Percentiles rank a stretch among this genome's conserved stretches.
Evolutionary conservation across 2,113 vertebrate genomes (phyloP).

Genomic region (Corythornis madagascariensis): DNA sequence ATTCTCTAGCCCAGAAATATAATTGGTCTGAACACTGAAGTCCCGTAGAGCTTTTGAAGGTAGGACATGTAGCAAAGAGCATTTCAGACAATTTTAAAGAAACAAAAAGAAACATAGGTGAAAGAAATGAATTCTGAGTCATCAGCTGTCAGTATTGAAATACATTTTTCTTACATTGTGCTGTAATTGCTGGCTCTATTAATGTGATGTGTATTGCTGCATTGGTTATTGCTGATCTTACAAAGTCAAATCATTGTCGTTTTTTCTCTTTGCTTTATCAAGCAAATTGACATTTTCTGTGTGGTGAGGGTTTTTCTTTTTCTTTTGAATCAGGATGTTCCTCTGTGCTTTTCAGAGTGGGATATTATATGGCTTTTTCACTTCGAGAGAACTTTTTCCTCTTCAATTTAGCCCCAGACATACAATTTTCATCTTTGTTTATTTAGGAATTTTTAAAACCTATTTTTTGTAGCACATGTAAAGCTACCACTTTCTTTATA

Average conservation of each 20-base stretch:
- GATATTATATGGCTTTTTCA: neutral
- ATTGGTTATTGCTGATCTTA: conserved; percentile 44
- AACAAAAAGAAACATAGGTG: conserved; percentile 34
- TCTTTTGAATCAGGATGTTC: neutral
- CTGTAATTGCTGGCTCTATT: conserved; percentile 55
- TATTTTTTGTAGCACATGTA: neutral
- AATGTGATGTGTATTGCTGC: conserved; percentile 42
- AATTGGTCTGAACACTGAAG: conserved; percentile 26
- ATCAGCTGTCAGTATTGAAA: conserved; percentile 59
- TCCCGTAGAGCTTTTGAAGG: conserved; percentile 45
- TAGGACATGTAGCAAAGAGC: conserved; percentile 14
- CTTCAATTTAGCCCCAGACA: neutral
- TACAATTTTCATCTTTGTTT: neutral
- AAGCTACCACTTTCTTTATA: neutral
- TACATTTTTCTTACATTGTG: conserved; percentile 51
- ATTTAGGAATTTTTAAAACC: neutral
- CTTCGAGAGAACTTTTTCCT: neutral
- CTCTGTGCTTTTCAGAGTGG: neutral
- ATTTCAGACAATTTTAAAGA: conserved; percentile 50
- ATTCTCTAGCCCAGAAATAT: neutral
- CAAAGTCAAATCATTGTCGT: conserved; percentile 29
- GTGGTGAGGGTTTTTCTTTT: neutral
- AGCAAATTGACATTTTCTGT: neutral
- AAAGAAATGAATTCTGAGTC: conserved; percentile 47
- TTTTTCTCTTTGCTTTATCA: conserved; percentile 12